Evolutionary conservation across 2,888 invertebrate species (phyloP), one percentile per base, ranked within the genome.

Genomic region (Nasonia oneida): DNA sequence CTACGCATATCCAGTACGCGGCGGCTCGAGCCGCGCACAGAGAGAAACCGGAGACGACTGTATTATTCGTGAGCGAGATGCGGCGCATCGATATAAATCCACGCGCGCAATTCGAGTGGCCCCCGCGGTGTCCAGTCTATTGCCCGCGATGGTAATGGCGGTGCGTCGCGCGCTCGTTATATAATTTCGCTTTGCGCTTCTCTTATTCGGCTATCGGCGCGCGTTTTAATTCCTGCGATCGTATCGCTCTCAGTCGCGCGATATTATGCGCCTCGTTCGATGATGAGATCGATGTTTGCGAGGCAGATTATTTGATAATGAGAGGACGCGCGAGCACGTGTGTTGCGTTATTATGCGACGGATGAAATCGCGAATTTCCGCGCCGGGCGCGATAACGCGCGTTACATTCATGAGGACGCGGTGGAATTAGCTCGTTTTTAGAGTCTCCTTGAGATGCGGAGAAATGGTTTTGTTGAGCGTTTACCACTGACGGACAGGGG

Each of bases 71-170:
- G 8, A 61, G 3, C 6, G 61, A 33, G 29, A 33, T 50, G 83
- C 37, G 37, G 3, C 3, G 84, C 92, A 92, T 91, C 91, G 91
- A 91, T 90, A 91, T 90, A 92, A 92, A 92, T 92, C 90, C 90
- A 90, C 89, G 90, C 39, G 74, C 39, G 79, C 50, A 64, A 61
- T 74, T 82, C 87, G 83, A 91, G 90, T 90, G 90, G 89, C 89
- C 90, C 89, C 90, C 89, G 3, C 37, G 29, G 29, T 29, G 83
- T 82, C 87, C 84, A 88, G 88, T 89, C 88, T 88, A 87, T 90
- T 89, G 87, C 86, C 86, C 8, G 57, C 0, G 18, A 84, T 6
- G 87, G 86, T 89, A 88, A 90, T 88, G 87, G 82, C 85, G 82
- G 82, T 57, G 47, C 80, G 18, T n/a, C 74, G 29, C 42, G 67